phyloP scores from a whole-genome alignment of 2,888 invertebrate genomes.

The Coleophora deauratella region DNA sequence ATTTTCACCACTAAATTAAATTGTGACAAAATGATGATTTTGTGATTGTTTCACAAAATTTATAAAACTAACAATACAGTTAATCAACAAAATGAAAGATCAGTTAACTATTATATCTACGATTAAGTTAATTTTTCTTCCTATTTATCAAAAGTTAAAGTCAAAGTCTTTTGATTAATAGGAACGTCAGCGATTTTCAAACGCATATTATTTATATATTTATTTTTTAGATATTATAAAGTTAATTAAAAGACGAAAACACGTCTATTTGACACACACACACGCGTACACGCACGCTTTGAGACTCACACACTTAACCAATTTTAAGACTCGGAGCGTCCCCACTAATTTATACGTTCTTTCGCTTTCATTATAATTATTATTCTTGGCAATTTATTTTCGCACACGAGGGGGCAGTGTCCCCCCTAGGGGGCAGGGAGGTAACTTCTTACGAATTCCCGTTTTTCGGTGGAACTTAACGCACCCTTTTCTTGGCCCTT shows the following conservation, averaged over 20 bases:
- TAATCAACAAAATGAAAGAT: too few species aligned
- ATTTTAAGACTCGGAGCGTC: constrained; percentile 60
- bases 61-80: not conserved
- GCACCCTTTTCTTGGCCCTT: constrained; percentile 75
- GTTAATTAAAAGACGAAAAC: too few species aligned
- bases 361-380: constrained; percentile 75
- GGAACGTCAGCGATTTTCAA: too few species aligned
- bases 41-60: not conserved
- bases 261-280: constrained; percentile 19
- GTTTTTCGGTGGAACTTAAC: constrained; percentile 73
- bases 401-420: constrained; percentile 65
- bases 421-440: constrained; percentile 30
- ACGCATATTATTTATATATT: too few species aligned
- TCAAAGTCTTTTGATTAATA: too few species aligned
- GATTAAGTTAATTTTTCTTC: too few species aligned
- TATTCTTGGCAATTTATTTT: constrained; percentile 75
- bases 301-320: constrained; percentile 23
- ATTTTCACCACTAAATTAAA: not conserved
- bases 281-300: constrained; percentile 25
- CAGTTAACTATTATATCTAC: too few species aligned
- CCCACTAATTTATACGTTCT: constrained; percentile 75
- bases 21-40: not conserved
- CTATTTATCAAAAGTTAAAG: too few species aligned
- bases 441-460: constrained; percentile 72
- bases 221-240: too few species aligned